Conservation (phyloP, 2,888 invertebrate species). For the Lasioglossum calceatum region DNA sequence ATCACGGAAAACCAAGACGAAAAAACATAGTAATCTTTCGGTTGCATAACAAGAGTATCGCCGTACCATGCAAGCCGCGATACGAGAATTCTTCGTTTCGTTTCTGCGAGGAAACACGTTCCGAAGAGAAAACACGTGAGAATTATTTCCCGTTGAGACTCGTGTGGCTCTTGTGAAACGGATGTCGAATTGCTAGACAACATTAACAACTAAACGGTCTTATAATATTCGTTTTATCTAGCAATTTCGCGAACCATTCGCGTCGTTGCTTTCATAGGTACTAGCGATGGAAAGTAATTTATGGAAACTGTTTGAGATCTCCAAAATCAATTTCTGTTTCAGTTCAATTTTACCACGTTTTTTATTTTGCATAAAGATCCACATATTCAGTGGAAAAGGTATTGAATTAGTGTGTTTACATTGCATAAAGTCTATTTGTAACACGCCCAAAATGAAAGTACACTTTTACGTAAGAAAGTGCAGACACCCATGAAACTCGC, state of each 20-base stretch:
- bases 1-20: constrained; percentile 50
- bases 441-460: background rate
- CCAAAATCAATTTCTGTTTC: too few species aligned
- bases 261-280: background rate
- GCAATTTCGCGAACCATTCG: background rate
- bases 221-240: background rate
- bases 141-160: constrained; percentile 36
- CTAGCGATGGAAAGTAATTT: background rate
- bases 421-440: background rate
- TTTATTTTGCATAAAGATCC: too few species aligned
- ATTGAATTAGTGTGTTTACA: too few species aligned
- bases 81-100: constrained; percentile 60
- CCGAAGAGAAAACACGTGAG: constrained; percentile 42
- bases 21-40: constrained; percentile 59
- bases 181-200: background rate
- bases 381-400: too few species aligned
- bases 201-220: background rate
- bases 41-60: constrained; percentile 65
- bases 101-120: constrained; percentile 50
- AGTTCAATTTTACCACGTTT: too few species aligned
- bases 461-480: background rate
- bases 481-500: background rate
- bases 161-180: constrained; percentile 17
- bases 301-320: background rate
- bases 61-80: constrained; percentile 64